Evolutionary conservation across 2,888 invertebrate genomes (phyloP).

Genomic region (Pteria penguin): DNA sequence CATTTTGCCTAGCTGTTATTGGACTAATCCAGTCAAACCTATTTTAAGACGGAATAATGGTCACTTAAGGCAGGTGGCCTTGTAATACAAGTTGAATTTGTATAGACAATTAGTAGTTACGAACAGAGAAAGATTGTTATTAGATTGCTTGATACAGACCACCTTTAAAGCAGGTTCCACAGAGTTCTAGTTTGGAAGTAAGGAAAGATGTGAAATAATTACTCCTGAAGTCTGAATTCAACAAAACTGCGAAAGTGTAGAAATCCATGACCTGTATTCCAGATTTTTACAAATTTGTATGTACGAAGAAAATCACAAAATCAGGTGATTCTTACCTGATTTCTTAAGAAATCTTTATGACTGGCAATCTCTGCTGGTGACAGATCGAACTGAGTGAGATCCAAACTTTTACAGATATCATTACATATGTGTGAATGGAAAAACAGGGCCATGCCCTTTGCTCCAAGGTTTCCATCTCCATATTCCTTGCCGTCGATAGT

Average conservation of each 20-base stretch:
- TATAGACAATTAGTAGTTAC: too few relatives aligned
- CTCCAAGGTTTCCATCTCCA: slow-evolving; percentile 83
- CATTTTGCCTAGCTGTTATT: too few relatives aligned
- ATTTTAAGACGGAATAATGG: too few relatives aligned
- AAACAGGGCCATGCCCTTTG: slow-evolving; percentile 83
- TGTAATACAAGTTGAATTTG: too few relatives aligned
- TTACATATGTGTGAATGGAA: slow-evolving; percentile 83
- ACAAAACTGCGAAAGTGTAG: background rate
- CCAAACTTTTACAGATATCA: slow-evolving; percentile 82
- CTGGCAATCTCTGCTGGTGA: slow-evolving; percentile 77
- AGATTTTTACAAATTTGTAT: background rate
- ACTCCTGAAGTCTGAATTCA: background rate
- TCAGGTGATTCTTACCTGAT: slow-evolving; percentile 52
- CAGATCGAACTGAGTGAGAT: slow-evolving; percentile 82
- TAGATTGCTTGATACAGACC: too few relatives aligned
- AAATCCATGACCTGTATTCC: too few relatives aligned
- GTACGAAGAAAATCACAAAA: background rate
- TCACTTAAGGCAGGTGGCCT: too few relatives aligned
- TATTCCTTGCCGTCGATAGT: slow-evolving; percentile 81
- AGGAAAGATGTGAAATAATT: background rate
- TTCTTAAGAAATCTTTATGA: slow-evolving; percentile 58
- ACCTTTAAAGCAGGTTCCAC: too few relatives aligned
- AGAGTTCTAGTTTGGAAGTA: too few relatives aligned
- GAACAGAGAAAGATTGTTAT: too few relatives aligned
- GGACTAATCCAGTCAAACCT: too few relatives aligned